Evolutionary conservation across 2,888 invertebrate genomes (phyloP), one percentile per base, ranked within the genome.

Genomic region (Apamea sordens): DNA sequence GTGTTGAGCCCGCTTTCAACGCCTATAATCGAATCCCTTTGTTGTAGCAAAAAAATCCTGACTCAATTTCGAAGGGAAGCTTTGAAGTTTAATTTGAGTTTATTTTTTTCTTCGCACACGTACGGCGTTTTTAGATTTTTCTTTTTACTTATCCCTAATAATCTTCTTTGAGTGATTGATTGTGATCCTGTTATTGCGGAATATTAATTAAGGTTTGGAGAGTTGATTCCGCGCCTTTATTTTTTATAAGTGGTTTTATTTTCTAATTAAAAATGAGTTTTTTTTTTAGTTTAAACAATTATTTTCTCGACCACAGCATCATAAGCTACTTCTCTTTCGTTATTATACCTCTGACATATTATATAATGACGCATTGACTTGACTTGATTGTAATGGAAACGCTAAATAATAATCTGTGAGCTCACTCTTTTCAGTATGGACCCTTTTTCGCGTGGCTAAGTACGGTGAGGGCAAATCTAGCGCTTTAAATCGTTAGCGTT

Each of bases 11-110:
- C 86, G 89, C 84, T 91, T 90, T 86, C 87, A 85, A 87, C 83
- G 87, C 80, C 87, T 88, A 91, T 92, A 92, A 92, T 93, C 91
- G 91, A 93, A 92, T 92, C 89, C 89, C 88, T 92, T 93, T 92
- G 93, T 92, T 90, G 90, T 90, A 88, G 83, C 81, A 86, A 91
- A 92, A 91, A 92, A 91, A 90, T 85, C 88, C 87, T 86, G 82
- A 87, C 89, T 90, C 89, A 90, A 93, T 92, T 92, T 90, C 88
- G 72, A 83, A 28, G 72, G 78, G 87, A 90, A 87, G 87, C 92
- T 93, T 93, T 92, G 90, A 91, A 92, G 92, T 91, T 91, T 83
- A 90, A 87, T 90, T 89, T 84, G 86, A 88, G 88, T 90, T 89
- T 89, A 76, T 88, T 89, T 90, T 85, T 81, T 80, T 83, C 82